These are phyloP conservation scores for Phortica magna DNA, from an alignment of 2,888 invertebrate species.

Conservation along the genomic window DNA sequence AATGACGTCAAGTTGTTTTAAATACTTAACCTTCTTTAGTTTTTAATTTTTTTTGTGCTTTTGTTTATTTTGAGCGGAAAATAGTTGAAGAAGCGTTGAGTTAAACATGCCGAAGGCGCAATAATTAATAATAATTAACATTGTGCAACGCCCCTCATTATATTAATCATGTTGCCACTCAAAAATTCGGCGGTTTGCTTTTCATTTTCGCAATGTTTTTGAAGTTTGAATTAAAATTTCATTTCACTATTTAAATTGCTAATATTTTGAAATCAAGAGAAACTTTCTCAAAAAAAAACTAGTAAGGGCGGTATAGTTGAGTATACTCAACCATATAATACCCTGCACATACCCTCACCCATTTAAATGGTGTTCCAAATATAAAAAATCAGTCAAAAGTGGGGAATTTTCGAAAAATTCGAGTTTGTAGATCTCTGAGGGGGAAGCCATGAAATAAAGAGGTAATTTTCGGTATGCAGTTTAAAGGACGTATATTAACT, in stretches of 20 bases:
- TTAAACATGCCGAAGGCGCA: background rate
- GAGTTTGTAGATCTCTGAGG: too few species aligned
- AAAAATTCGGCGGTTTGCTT: background rate
- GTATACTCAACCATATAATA: too few species aligned
- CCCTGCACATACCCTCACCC: too few species aligned
- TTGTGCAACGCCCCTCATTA: background rate
- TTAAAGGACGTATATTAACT: too few species aligned
- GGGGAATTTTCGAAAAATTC: too few species aligned
- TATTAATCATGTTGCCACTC: background rate
- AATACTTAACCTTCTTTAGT: background rate
- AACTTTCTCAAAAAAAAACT: slow-evolving; percentile 6
- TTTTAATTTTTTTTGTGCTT: background rate
- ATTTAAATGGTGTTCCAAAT: too few species aligned
- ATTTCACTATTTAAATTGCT: too few species aligned
- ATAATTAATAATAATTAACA: slow-evolving; percentile 5
- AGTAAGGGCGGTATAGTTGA: too few species aligned
- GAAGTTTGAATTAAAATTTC: too few species aligned
- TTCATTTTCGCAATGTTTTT: background rate
- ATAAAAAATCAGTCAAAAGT: too few species aligned
- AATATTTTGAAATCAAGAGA: background rate
- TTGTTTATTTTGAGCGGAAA: background rate
- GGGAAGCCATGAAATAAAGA: too few species aligned
- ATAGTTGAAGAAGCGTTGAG: background rate
- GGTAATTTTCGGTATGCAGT: too few species aligned
- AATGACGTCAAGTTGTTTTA: background rate